Evolutionary conservation across 2,888 invertebrate genomes (phyloP), one percentile per base, ranked within the genome.

Genomic region (Leptura quadrifasciata): DNA sequence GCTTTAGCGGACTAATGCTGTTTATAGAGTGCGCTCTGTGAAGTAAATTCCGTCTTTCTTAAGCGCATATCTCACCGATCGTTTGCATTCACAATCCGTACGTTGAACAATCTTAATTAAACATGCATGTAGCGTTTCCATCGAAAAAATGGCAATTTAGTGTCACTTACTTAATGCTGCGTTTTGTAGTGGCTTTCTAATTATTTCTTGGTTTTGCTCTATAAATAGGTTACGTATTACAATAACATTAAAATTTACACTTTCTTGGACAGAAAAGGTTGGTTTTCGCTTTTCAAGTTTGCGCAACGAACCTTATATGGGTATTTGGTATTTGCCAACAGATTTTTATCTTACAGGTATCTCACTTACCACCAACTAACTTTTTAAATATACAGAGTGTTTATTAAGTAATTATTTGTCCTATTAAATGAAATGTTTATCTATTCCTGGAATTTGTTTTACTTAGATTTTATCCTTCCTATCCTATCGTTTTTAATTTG

Each of bases 1-100:
- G 72, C 63, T 72, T 72, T 63, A 63, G 52, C 64, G 24, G 31
- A 58, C 63, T 72, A 71, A 65, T 72, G 72, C 63, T 72, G 64
- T 58, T 57, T 57, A 57, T 58, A 67, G 67, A 15, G 18, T 60
- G 5, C 18, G 35, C 60, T 74, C 67, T 61, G 68, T 68, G 52
- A 61, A 69, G 74, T 63, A 74, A 68, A 74, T 60, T 68, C 74
- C 63, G 65, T 17, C 73, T 31, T 63, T 71, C 74, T 74, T 74
- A 68, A 69, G 55, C 60, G 69, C 74, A 74, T 74, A 74, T 68
- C 68, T 74, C 69, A 61, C 68, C 68, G 68, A 74, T 74, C 74
- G 68, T 74, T 74, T 74, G 61, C 74, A 74, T 74, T 74, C 63
- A 54, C 27, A 2, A 21, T 27, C 8, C 52, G 74, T 69, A 60